Conservation (phyloP, 2,113 vertebrate species). For the Gymnorhina tibicen region DNA sequence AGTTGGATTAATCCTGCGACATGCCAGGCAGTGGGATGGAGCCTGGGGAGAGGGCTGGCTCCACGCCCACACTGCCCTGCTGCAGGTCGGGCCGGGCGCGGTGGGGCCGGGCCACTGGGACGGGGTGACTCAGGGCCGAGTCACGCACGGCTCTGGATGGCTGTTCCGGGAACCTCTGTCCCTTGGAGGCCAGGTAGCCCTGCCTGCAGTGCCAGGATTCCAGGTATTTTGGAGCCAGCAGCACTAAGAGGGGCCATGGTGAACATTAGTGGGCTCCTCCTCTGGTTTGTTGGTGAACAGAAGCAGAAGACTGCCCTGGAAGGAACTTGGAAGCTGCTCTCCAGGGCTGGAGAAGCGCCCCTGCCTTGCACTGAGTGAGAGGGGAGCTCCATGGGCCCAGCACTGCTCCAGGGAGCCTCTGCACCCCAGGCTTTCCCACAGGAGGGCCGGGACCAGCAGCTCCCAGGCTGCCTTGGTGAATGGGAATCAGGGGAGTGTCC, state of each 20-base stretch:
- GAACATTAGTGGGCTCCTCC: not conserved
- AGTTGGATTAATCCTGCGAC: not conserved
- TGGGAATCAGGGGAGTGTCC: not conserved
- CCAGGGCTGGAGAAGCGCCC: not conserved
- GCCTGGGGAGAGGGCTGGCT: not conserved
- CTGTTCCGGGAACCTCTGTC: not conserved
- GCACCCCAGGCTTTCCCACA: accelerated
- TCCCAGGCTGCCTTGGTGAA: not conserved
- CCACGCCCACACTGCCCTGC: not conserved
- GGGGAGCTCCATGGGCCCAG: not conserved
- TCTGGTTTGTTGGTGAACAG: not conserved
- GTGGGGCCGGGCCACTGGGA: not conserved
- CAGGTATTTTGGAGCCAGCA: not conserved
- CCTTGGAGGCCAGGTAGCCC: not conserved
- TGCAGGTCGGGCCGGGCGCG: not conserved
- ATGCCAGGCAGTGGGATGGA: not conserved
- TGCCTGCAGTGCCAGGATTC: not conserved
- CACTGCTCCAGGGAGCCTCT: not conserved
- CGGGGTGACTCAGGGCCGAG: constrained; percentile 37
- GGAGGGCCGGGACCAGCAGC: not conserved
- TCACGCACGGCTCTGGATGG: not conserved
- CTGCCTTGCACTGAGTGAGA: not conserved
- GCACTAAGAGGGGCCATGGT: accelerated
- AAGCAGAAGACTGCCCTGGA: not conserved
- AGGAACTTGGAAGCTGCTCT: not conserved